phyloP scores from a whole-genome alignment of 2,888 invertebrate species.

The Lymantria monacha region DNA sequence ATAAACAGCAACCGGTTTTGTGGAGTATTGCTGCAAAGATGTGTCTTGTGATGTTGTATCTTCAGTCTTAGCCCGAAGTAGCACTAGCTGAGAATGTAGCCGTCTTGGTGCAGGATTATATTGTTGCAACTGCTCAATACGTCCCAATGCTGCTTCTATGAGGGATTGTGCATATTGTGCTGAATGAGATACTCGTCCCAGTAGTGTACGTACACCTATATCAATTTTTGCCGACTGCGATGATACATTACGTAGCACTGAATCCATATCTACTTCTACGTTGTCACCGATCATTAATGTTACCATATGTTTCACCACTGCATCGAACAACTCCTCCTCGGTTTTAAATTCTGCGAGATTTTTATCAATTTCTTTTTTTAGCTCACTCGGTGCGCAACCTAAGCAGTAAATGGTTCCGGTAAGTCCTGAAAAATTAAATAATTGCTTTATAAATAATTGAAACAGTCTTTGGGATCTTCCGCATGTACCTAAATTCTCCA shows the following conservation, averaged over 20 bases:
- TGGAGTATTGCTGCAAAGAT: slow-evolving; percentile 8
- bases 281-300: slow-evolving; percentile 31
- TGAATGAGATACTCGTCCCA: slow-evolving; percentile 39
- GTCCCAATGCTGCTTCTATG: slow-evolving; percentile 39
- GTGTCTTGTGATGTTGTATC: slow-evolving; percentile 13
- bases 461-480: too few species aligned
- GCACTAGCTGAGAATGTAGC: slow-evolving; percentile 38
- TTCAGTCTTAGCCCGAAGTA: slow-evolving; percentile 27
- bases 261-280: slow-evolving; percentile 19
- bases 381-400: slow-evolving; percentile 48
- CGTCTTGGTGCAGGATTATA: slow-evolving; percentile 17
- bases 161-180: slow-evolving; percentile 42
- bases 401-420: slow-evolving; percentile 52
- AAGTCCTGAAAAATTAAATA: slow-evolving; percentile 37
- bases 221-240: slow-evolving; percentile 45
- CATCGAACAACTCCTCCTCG: slow-evolving; percentile 36
- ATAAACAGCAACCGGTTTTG: slow-evolving; percentile 23
- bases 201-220: not conserved
- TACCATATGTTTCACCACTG: slow-evolving; percentile 40
- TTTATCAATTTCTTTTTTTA: slow-evolving; percentile 28
- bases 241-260: slow-evolving; percentile 5
- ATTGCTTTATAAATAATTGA: slow-evolving; percentile 11
- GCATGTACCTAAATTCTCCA: too few species aligned
- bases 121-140: slow-evolving; percentile 29
- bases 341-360: slow-evolving; percentile 22